Conservation (phyloP, 1,140 invertebrate species). For the Conus ventricosus region DNA sequence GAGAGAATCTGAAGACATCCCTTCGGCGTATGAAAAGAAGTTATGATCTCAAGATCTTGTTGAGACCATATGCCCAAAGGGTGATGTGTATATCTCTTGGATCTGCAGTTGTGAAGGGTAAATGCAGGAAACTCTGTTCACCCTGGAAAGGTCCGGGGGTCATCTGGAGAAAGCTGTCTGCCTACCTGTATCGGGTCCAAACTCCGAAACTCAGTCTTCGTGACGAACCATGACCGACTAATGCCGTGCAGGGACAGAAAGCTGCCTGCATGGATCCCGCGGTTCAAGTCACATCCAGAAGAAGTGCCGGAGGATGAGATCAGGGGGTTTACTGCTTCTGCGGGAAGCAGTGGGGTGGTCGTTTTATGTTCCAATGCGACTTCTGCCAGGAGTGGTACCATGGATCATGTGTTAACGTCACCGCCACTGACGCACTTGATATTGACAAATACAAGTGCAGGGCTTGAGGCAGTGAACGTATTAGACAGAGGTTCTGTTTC, state of each 20-base stretch:
- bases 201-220: background rate
- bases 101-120: background rate
- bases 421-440: too few species aligned
- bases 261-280: background rate
- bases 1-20: background rate
- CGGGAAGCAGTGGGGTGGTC: background rate
- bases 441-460: too few species aligned
- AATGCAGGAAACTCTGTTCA: background rate
- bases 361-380: slow-evolving; percentile 40
- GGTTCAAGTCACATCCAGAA: background rate
- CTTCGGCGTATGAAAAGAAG: background rate
- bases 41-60: background rate
- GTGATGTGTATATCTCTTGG: slow-evolving; percentile 1
- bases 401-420: slow-evolving; percentile 19
- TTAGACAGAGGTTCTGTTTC: too few species aligned
- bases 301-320: background rate
- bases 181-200: background rate
- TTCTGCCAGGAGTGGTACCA: slow-evolving; percentile 33
- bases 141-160: slow-evolving; percentile 3
- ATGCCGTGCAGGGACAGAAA: background rate
- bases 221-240: background rate
- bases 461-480: too few species aligned
- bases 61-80: background rate
- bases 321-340: background rate
- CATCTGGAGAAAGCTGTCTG: background rate